Conservation (phyloP, 2,888 invertebrate species). For the Calameuta pallipes region DNA sequence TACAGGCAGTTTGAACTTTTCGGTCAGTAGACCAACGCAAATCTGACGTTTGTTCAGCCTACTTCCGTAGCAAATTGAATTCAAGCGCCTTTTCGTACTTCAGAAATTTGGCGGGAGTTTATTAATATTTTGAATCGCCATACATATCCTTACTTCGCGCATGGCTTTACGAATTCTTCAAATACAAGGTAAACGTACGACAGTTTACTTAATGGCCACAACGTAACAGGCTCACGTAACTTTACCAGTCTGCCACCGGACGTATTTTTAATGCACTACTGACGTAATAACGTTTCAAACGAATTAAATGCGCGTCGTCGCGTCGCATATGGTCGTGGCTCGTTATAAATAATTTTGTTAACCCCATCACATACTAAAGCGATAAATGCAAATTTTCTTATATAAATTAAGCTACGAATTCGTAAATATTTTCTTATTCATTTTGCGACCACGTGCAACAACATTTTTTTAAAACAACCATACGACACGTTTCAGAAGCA, state of each 20-base stretch:
- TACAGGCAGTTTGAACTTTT: background rate
- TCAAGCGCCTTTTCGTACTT: background rate
- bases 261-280: slow-evolving; percentile 19
- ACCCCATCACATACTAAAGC: background rate
- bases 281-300: slow-evolving; percentile 45
- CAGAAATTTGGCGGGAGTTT: background rate
- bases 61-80: background rate
- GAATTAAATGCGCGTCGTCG: slow-evolving; percentile 36
- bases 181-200: slow-evolving; percentile 45
- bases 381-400: background rate
- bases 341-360: background rate
- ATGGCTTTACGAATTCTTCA: slow-evolving; percentile 48
- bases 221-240: slow-evolving; percentile 36
- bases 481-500: slow-evolving; percentile 37
- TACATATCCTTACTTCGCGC: background rate
- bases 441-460: background rate
- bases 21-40: background rate
- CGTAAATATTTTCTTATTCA: background rate
- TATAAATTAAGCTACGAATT: background rate
- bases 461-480: background rate
- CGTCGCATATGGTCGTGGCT: background rate
- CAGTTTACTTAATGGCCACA: slow-evolving; percentile 5
- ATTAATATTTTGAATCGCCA: background rate
- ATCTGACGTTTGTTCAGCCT: background rate
- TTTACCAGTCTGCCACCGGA: slow-evolving; percentile 5